These are phyloP conservation scores for Phaenicophaeus curvirostris DNA, from an alignment of 2,797 vertebrate genomes.

Conservation along the genomic window DNA sequence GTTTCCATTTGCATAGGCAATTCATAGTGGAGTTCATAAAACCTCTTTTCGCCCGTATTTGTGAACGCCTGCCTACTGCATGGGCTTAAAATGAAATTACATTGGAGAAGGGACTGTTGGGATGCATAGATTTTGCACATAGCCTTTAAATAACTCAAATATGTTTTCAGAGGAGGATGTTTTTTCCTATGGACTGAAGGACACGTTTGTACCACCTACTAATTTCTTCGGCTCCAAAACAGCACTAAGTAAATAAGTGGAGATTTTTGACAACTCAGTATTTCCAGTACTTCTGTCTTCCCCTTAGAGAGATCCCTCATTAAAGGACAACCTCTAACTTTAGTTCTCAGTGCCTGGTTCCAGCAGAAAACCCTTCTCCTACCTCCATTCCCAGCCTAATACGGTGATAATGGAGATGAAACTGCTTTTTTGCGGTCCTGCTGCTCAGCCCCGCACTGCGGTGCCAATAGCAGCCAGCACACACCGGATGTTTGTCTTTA, in stretches of 20 bases:
- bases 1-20: slow-evolving; percentile 15
- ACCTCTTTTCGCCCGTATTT: background rate
- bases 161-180: background rate
- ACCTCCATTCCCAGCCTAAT: background rate
- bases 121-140: background rate
- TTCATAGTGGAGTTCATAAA: slow-evolving; percentile 30
- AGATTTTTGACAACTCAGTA: background rate
- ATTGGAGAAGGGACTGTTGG: background rate
- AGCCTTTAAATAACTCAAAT: background rate
- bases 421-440: background rate
- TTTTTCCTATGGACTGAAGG: background rate
- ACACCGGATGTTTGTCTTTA: slow-evolving; percentile 29
- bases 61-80: slow-evolving; percentile 3
- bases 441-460: background rate
- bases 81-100: background rate
- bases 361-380: background rate
- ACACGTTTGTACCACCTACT: background rate
- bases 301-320: background rate
- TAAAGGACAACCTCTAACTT: background rate
- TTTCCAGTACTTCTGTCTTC: background rate
- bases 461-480: background rate
- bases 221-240: background rate
- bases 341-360: background rate
- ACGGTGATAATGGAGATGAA: background rate
- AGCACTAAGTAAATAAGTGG: background rate